Evolutionary conservation across 2,113 vertebrate species (phyloP).

Genomic region (Megalops atlanticus): DNA sequence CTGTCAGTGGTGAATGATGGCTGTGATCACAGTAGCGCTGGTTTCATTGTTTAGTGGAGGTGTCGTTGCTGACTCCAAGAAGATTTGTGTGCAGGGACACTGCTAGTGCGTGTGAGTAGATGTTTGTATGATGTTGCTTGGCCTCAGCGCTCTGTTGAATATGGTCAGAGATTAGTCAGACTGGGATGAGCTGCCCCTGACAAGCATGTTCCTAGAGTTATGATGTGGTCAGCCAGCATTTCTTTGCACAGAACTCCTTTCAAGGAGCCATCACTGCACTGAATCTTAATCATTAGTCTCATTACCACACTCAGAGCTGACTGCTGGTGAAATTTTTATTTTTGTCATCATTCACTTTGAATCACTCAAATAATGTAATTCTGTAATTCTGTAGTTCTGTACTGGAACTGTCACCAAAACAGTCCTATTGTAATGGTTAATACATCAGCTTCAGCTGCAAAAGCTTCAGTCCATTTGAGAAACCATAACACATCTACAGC

Average conservation of each 20-base stretch:
- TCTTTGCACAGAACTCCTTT: not conserved
- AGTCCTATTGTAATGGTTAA: no score
- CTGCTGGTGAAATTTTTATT: not conserved
- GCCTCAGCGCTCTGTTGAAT: not conserved
- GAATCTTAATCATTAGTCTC: not conserved
- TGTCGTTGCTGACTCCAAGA: conserved; percentile 41
- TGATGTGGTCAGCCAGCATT: not conserved
- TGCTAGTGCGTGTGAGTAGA: not conserved
- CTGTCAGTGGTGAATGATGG: conserved; percentile 11
- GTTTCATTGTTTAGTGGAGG: conserved; percentile 42
- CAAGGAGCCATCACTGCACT: not conserved
- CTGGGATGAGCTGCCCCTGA: not conserved
- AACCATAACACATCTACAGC: no score
- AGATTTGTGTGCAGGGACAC: conserved; percentile 3
- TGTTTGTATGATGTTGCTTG: not conserved
- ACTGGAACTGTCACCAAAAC: no score
- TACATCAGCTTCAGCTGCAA: no score
- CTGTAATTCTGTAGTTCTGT: no score
- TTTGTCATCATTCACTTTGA: not conserved
- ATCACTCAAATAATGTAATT: no score
- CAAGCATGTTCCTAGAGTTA: not conserved
- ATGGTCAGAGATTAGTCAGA: conserved; percentile 4
- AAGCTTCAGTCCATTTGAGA: no score
- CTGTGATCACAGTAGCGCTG: conserved; percentile 48
- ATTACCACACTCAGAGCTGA: not conserved